These are phyloP conservation scores for Copidosoma aretas DNA, from an alignment of 2,888 invertebrate species.

Conservation along the genomic window DNA sequence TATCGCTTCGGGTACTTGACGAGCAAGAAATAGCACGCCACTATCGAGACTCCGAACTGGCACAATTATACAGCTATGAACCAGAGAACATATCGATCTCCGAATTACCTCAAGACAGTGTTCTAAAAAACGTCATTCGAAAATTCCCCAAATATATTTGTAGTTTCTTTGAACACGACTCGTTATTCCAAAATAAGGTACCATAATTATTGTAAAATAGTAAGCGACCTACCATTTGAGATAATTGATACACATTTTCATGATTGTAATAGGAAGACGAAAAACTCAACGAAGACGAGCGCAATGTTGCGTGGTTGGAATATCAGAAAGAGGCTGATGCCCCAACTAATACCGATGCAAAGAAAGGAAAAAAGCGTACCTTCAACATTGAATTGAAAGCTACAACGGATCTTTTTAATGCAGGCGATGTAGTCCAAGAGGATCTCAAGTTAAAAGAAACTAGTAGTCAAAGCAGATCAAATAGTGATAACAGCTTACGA, in stretches of 20 bases:
- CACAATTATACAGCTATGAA: constrained; percentile 85
- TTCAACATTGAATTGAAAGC: not conserved
- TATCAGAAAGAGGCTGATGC: constrained; percentile 29
- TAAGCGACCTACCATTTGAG: no score
- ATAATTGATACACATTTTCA: no score
- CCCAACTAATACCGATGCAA: not conserved
- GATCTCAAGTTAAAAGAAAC: not conserved
- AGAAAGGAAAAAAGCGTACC: constrained; percentile 1
- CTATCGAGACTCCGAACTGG: constrained; percentile 87
- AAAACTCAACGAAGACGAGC: constrained; percentile 87
- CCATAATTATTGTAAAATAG: not conserved
- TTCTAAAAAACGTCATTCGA: constrained; percentile 83
- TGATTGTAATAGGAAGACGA: constrained; percentile 67
- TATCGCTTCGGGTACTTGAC: constrained; percentile 92
- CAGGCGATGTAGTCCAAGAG: no score
- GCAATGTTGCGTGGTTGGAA: constrained; percentile 54
- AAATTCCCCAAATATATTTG: constrained; percentile 71
- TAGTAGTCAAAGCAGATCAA: not conserved
- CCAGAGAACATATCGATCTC: constrained; percentile 67
- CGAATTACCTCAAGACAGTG: constrained; percentile 80
- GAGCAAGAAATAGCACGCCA: constrained; percentile 97
- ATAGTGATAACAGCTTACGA: no score
- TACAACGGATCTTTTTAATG: not conserved
- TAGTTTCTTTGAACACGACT: constrained; percentile 92
- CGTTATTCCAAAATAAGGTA: constrained; percentile 80